Conservation (phyloP, 2,797 vertebrate genomes). For the Mus spretus region DNA sequence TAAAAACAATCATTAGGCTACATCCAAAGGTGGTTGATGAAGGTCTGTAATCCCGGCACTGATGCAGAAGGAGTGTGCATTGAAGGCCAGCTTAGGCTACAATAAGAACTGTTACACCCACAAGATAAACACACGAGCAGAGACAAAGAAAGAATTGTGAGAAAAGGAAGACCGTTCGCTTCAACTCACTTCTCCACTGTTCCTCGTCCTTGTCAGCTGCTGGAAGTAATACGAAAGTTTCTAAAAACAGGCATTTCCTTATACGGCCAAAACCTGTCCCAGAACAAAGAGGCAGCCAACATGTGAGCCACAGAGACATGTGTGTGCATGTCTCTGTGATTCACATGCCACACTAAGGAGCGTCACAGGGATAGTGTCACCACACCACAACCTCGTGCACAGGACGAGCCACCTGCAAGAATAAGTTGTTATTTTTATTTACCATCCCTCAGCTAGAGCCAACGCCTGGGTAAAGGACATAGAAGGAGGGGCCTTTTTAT, state of each 20-base stretch:
- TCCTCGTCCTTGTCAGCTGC: background rate
- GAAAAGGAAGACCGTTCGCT: rapidly evolving
- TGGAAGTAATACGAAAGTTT: background rate
- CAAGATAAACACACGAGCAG: background rate
- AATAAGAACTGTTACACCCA: background rate
- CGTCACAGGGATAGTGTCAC: rapidly evolving
- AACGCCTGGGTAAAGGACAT: background rate
- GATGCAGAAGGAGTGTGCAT: background rate
- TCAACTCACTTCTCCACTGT: too few species aligned
- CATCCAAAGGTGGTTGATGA: background rate
- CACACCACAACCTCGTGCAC: rapidly evolving
- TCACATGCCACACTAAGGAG: rapidly evolving
- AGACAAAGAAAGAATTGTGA: background rate
- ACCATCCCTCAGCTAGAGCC: rapidly evolving
- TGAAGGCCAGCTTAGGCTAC: background rate
- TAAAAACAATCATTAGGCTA: background rate
- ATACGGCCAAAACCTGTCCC: too few species aligned
- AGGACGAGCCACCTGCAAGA: too few species aligned
- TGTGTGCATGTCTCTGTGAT: rapidly evolving
- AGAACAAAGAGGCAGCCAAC: rapidly evolving
- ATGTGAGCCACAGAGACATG: too few species aligned
- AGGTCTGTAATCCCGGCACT: background rate
- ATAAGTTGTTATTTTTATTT: rapidly evolving
- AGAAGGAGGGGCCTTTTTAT: background rate
- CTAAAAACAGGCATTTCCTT: background rate